Evolutionary conservation across 2,888 invertebrate species (phyloP).

Genomic region (Celastrina argiolus): DNA sequence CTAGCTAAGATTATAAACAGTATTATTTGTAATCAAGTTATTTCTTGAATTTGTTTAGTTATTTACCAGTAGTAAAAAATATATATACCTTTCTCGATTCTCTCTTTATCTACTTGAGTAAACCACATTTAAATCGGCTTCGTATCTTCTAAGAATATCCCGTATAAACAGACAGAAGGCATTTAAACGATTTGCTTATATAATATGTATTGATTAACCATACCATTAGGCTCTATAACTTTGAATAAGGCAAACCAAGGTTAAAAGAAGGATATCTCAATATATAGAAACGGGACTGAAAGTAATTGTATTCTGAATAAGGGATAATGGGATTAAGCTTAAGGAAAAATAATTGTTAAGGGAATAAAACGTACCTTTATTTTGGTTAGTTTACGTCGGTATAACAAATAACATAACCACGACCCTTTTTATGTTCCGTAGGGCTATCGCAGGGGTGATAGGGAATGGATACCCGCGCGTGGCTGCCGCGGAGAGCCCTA

Average conservation of each 20-base stretch:
- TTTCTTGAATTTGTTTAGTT: too few relatives aligned
- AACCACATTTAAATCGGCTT: too few relatives aligned
- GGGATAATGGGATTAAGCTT: conserved; percentile 21
- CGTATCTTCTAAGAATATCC: too few relatives aligned
- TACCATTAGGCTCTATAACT: not conserved
- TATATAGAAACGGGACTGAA: conserved; percentile 6
- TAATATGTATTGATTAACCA: not conserved
- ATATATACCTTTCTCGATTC: too few relatives aligned
- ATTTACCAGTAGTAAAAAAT: too few relatives aligned
- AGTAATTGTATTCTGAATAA: conserved; percentile 19
- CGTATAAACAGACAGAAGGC: too few relatives aligned
- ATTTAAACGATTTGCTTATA: too few relatives aligned
- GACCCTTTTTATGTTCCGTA: conserved; percentile 9
- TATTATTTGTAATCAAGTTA: too few relatives aligned
- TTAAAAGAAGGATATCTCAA: conserved; percentile 1
- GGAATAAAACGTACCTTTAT: conserved; percentile 22
- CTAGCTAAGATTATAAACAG: too few relatives aligned
- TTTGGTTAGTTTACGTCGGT: conserved; percentile 2
- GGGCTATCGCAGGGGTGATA: not conserved
- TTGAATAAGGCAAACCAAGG: conserved; percentile 1
- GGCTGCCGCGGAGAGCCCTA: not conserved
- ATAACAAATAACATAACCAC: conserved; percentile 1
- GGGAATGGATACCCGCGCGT: not conserved
- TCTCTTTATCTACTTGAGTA: too few relatives aligned
- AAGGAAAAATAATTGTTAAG: conserved; percentile 19